phyloP scores from a whole-genome alignment of 2,797 vertebrate species.

The Sandelia bainsii region DNA sequence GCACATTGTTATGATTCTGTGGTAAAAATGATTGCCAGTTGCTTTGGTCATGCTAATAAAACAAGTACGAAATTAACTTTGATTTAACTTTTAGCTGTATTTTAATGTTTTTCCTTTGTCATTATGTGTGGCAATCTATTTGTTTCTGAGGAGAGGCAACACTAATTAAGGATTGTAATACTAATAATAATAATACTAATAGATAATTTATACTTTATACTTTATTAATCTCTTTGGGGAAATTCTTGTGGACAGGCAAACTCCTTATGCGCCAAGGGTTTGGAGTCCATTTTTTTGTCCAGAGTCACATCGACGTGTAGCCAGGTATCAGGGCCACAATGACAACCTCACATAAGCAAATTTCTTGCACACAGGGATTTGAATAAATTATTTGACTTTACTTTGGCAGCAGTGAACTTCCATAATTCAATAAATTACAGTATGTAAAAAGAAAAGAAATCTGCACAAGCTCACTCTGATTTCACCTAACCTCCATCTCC shows the following conservation, averaged over 20 bases:
- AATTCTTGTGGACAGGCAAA: no score
- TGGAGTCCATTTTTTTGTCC: no score
- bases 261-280: no score
- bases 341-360: background rate
- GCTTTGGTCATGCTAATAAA: background rate
- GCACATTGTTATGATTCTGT: background rate
- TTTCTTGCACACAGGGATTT: background rate
- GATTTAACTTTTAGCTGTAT: no score
- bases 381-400: background rate
- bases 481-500: background rate
- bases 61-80: constrained; percentile 4
- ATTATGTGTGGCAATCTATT: constrained; percentile 6
- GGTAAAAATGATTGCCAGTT: background rate
- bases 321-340: no score
- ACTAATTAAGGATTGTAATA: constrained; percentile 1
- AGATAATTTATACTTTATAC: no score
- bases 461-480: background rate
- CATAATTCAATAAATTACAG: background rate
- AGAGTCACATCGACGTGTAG: no score
- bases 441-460: background rate
- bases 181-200: no score
- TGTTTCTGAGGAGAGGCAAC: background rate
- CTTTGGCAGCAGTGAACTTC: background rate
- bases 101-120: background rate
- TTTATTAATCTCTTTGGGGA: no score